Evolutionary conservation across 2,888 invertebrate genomes (phyloP), one percentile per base, ranked within the genome.

Genomic region (Tachina fera): DNA sequence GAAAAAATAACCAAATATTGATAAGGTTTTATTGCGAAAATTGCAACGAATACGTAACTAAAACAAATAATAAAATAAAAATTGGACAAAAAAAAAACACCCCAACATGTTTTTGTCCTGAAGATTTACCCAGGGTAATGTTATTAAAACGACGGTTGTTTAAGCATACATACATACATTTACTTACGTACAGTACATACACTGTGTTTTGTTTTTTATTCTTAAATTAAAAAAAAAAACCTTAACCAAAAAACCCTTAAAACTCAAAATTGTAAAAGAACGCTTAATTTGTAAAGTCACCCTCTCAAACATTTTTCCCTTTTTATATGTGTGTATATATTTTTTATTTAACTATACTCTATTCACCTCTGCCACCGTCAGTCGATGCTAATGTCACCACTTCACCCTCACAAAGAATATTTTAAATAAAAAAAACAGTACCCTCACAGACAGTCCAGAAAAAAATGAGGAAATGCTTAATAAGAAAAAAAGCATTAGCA

Each of bases 201-300:
- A 71, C 41, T 70, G 71, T 75, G 68, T 68, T 76, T 71, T 65
- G 47, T 70, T 70, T 80, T 80, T 72, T 58, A 56, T 80, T 49
- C 76, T 83, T 70, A 71, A 83, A 77, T 83, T 77, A 83, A 82
- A 82, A 83, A 82, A 77, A 58, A 83, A 82, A 77, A 58, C 22
- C 49, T 65, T 43, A 71, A 39, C 75, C 16, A 51, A 60, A 76
- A 76, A 77, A 71, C 71, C 76, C 76, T 76, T 76, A 76, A 82
- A 82, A 82, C 49, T 83, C 41, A 83, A 83, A 83, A 83, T 71
- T 83, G 58, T 83, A 71, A 63, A 71, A 71, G 71, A 83, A 83
- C 76, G 70, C 65, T 83, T 83, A 77, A 83, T 76, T 83, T 77
- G 56, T 77, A 76, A 83, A 83, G 82, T 77, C 82, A 83, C 82